Base-by-base conservation (phyloP, 2,113 vertebrate genomes). In the Takifugu bimaculatus region DNA sequence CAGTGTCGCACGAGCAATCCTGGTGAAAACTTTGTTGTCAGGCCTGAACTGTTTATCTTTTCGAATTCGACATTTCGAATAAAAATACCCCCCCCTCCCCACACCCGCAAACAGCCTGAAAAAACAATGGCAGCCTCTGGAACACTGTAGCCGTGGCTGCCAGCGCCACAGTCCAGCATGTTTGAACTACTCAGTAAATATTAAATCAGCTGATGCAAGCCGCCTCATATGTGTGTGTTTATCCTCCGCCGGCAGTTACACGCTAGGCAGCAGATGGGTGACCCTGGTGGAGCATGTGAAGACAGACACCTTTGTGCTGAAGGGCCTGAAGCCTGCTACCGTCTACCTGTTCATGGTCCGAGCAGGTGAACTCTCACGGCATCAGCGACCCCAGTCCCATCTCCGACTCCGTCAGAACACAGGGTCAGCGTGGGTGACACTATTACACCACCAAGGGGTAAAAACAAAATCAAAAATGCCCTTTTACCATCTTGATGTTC, bases 291-390 rank as follows among this genome's bases (percentile, higher is more conserved):
- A 98, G 76, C 94, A 96, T 47, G 93, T 99, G 87, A 97, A 93
- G 87, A 92, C 87, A 1, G 94, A 98, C 86, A 92, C 84, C 43
- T 95, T 91, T 81, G 88, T 95, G 39, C 71, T 97, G 70, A 96
- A 91, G 88, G 93, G 92, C 63, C 91, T 99, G 78, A 97, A 93
- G 83, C 93, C 96, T n/a, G 96, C 93, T 52, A 93, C 93, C 15
- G 93, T 98, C 85, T 99, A 98, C 88, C 93, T 99, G 26, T 98
- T 99, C 78, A 93, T 99, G 75, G 92, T 99, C 88, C 91, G 97
- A 75, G 97, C 96, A n/a, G 20, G 93, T 94, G 58, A 99, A 98
- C 78, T 92, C 95, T 0, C 93, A 97, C 15, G 97, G 97, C 63
- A 92, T 99, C 65, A 99, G 97, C 26, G 96, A 99, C 80, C 97